Evolutionary conservation across 2,113 vertebrate species (phyloP).

Genomic region (Syngnathoides biaculeatus): DNA sequence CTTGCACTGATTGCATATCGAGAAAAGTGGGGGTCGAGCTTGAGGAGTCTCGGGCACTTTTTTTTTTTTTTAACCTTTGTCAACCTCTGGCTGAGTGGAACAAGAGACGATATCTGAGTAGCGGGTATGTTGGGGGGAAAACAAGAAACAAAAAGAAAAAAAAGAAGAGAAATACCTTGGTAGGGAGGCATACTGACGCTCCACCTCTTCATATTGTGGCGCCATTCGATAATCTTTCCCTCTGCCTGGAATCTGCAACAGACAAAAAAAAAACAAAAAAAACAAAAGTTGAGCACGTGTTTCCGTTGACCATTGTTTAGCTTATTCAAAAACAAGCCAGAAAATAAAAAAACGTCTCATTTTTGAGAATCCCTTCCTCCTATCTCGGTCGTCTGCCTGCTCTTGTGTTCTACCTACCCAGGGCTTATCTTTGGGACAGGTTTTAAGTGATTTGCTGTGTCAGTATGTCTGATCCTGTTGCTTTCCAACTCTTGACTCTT

Average conservation of each 20-base stretch:
- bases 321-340: not conserved
- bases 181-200: constrained; percentile 68
- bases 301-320: not conserved
- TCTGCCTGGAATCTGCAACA: constrained; percentile 54
- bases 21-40: constrained; percentile 11
- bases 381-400: not conserved
- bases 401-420: not conserved
- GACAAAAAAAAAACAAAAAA: constrained; percentile 23
- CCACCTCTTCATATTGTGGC: constrained; percentile 65
- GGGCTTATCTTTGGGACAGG: not conserved
- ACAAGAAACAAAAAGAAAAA: not conserved
- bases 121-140: not conserved
- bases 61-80: constrained; percentile 18
- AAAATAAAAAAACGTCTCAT: not conserved
- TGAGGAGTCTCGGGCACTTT: constrained; percentile 14
- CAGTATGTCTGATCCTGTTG: not conserved
- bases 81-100: constrained; percentile 15
- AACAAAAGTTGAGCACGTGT: constrained; percentile 4
- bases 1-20: not conserved
- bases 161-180: constrained; percentile 54
- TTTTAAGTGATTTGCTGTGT: not conserved
- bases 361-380: not conserved
- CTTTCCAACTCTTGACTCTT: not conserved
- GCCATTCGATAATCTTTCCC: constrained; percentile 53
- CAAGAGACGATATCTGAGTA: not conserved